A percentile compares a stretch with the other conserved stretches of the same genome.
Conservation (phyloP, 2,888 invertebrate species). For the Eurytoma californica region DNA sequence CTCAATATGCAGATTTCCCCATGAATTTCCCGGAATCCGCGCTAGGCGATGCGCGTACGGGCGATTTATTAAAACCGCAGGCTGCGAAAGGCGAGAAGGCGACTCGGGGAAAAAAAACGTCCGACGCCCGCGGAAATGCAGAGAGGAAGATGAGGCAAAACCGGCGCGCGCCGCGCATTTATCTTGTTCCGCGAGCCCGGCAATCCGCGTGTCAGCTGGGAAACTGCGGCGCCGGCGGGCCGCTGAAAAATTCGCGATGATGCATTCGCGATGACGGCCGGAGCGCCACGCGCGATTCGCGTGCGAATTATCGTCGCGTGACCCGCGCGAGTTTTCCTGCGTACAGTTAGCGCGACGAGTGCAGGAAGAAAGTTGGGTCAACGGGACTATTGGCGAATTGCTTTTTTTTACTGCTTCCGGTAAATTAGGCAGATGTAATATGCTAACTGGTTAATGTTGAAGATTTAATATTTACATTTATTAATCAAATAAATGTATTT, state of each 20-base stretch:
- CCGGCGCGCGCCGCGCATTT: conserved; percentile 45
- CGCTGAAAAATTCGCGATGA: conserved; percentile 50
- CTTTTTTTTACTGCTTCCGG: too few relatives aligned
- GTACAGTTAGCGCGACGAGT: too few relatives aligned
- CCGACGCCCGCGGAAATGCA: conserved; percentile 9
- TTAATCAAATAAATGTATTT: too few relatives aligned
- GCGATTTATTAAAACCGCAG: conserved; percentile 60
- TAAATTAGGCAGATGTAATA: too few relatives aligned
- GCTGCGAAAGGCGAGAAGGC: conserved; percentile 34
- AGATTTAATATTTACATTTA: too few relatives aligned
- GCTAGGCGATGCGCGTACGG: conserved; percentile 42
- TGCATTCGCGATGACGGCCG: conserved; percentile 31
- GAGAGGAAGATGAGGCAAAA: conserved; percentile 43
- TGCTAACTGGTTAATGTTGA: too few relatives aligned
- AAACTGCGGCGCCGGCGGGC: conserved; percentile 25
- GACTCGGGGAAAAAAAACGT: conserved; percentile 1
- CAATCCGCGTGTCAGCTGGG: conserved; percentile 37
- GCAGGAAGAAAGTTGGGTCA: too few relatives aligned
- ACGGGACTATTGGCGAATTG: too few relatives aligned
- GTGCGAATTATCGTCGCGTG: conserved; percentile 34
- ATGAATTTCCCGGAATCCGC: conserved; percentile 54
- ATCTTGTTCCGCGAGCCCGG: conserved; percentile 46
- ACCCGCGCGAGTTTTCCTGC: not conserved
- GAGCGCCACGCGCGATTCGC: conserved; percentile 45
- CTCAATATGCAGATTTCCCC: conserved; percentile 56